These are phyloP conservation scores for Reinhardtius hippoglossoides DNA, from an alignment of 2,113 vertebrate genomes.

Conservation along the genomic window DNA sequence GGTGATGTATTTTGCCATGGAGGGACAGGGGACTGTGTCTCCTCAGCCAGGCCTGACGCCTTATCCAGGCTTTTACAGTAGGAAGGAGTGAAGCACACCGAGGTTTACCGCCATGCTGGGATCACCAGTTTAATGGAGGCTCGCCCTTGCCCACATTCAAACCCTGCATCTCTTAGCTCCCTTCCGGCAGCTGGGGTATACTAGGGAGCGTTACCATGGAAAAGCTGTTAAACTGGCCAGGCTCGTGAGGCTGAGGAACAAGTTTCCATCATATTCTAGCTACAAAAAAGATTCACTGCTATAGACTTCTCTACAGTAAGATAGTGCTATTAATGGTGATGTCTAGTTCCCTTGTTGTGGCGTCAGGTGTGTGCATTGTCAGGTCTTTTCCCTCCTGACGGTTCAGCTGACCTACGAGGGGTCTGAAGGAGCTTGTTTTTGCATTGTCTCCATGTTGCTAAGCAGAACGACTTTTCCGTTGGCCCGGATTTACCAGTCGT, in stretches of 20 bases:
- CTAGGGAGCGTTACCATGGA: constrained; percentile 72
- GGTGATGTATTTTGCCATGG: constrained; percentile 6
- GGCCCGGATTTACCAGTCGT: constrained; percentile 58
- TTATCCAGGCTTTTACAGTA: constrained; percentile 77
- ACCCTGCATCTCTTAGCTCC: constrained; percentile 76
- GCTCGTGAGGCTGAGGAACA: constrained; percentile 71
- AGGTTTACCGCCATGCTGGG: constrained; percentile 77
- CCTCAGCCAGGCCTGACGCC: constrained; percentile 43
- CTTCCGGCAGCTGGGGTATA: constrained; percentile 54
- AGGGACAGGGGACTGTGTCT: constrained; percentile 28
- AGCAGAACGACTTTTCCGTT: constrained; percentile 75
- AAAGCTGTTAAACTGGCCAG: constrained; percentile 76
- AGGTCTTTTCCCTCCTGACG: constrained; percentile 33
- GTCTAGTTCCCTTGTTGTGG: constrained; percentile 5
- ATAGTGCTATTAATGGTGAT: constrained; percentile 19
- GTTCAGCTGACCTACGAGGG: constrained; percentile 38
- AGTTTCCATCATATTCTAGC: constrained; percentile 76
- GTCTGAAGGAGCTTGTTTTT: constrained; percentile 62
- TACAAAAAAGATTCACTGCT: constrained; percentile 37
- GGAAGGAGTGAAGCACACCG: constrained; percentile 78
- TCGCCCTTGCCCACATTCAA: constrained; percentile 64
- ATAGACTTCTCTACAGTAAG: constrained; percentile 18
- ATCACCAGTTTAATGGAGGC: constrained; percentile 73
- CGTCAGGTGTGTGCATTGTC: constrained; percentile 38
- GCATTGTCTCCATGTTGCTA: constrained; percentile 70